phyloP scores from a whole-genome alignment of 2,113 vertebrate genomes.

The Gobio gobio region DNA sequence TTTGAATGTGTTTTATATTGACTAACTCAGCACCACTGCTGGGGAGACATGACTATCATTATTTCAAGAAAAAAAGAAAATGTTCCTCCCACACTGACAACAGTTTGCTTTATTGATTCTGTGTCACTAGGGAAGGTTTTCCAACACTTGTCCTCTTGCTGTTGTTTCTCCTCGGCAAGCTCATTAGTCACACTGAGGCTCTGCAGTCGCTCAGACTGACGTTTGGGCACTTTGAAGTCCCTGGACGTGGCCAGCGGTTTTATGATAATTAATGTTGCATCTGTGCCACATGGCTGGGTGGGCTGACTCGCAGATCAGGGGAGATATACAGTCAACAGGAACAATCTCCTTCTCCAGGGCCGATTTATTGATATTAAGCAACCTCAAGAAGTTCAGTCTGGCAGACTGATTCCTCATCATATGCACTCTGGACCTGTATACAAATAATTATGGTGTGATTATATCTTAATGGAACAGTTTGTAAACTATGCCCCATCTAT shows the following conservation, averaged over 20 bases:
- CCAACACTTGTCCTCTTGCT: conserved; percentile 19
- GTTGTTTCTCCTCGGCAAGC: conserved; percentile 27
- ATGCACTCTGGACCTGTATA: conserved; percentile 24
- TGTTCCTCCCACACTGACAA: not conserved
- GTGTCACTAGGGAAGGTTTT: conserved; percentile 19
- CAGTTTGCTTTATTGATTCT: conserved; percentile 41
- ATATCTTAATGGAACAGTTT: conserved; percentile 32
- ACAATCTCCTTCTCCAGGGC: not conserved
- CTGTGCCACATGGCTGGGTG: conserved; percentile 55
- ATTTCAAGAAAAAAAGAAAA: not conserved
- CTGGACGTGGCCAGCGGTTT: conserved; percentile 37
- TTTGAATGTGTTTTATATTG: not conserved
- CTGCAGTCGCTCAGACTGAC: conserved; percentile 40
- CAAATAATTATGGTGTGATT: conserved; percentile 33
- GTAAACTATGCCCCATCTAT: conserved; percentile 27
- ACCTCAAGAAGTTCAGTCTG: not conserved
- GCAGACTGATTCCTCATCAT: not conserved
- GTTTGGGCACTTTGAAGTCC: conserved; percentile 54
- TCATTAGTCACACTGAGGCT: conserved; percentile 53
- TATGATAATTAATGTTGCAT: conserved; percentile 59
- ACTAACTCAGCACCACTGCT: not conserved
- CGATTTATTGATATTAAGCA: conserved; percentile 26
- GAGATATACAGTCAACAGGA: conserved; percentile 39
- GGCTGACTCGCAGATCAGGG: conserved; percentile 44
- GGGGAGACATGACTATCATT: not conserved